Base-by-base conservation (phyloP, 2,113 vertebrate species). In the Abramis brama region DNA sequence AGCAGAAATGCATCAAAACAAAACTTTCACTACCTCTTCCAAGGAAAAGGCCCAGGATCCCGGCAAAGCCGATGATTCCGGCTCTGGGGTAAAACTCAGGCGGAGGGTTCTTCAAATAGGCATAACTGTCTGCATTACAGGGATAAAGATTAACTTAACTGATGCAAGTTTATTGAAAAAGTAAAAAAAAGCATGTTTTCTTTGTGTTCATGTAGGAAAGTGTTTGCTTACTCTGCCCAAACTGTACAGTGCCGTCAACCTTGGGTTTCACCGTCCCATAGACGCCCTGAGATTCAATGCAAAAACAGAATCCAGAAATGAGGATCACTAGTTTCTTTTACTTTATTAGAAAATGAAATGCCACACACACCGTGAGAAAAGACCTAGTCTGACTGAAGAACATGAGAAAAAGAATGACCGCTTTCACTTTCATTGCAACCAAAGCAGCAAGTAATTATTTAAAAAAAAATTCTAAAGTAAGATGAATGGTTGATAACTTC, bases 31-130 rank as follows among this genome's bases (percentile, higher is more conserved):
- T 87, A 97, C 96, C 95, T 95, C 96, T 95, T 77, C 95, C 95
- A 11, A 99, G 93, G 87, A 99, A 93, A 60, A 98, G 92, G 43
- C 98, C 98, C 75, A 98, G 64, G 86, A 98, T 73, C 23, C 98
- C 98, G 85, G 97, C 95, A 88, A 97, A 96, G 84, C 95, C 95
- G 90, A 99, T 97, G 43, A 99, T 93, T 88, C 96, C 97, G n/a
- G 97, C 97, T 87, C 96, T 96, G 78, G 98, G 96, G 79, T 97
- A 98, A 95, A 99, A 98, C 84, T 96, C 96, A 88, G 96, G 92
- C 36, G 97, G 97, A 1, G 97, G 97, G 87, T 95, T 93, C 89
- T 95, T 95, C 47, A 99, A 89, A 91, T 95, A 96, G 25, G 81
- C 91, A 92, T 90, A 97, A 55, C 93, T 87, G 66, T 96, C 97